Conservation (phyloP, 2,888 invertebrate species). For the Lypha dubia region DNA sequence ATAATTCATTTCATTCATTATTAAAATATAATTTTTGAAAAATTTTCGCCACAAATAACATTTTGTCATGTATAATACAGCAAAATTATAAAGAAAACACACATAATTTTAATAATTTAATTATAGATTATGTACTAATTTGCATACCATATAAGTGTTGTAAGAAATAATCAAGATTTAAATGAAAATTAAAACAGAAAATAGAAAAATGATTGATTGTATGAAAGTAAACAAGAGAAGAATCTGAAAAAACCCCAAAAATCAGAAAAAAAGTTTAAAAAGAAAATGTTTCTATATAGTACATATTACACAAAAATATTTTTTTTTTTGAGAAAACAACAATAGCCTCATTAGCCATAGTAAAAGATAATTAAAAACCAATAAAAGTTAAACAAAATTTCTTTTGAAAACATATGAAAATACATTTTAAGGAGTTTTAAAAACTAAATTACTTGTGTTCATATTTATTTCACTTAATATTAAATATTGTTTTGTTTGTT, state of each 20-base stretch:
- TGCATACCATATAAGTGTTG: conserved; percentile 68
- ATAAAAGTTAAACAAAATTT: conserved; percentile 57
- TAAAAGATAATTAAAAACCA: conserved; percentile 48
- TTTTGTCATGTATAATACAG: conserved; percentile 57
- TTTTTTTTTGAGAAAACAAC: conserved; percentile 70
- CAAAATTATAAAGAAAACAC: conserved; percentile 39
- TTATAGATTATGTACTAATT: conserved; percentile 66
- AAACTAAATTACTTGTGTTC: not conserved
- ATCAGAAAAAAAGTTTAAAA: conserved; percentile 41
- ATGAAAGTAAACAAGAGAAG: conserved; percentile 37
- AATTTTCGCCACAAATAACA: not conserved
- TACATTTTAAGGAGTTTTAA: conserved; percentile 27
- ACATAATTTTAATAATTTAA: conserved; percentile 67
- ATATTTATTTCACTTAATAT: not conserved
- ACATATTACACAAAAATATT: conserved; percentile 58
- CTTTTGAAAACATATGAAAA: not conserved
- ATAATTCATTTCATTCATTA: conserved; percentile 14
- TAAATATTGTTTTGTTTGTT: not conserved
- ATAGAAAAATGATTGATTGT: conserved; percentile 77
- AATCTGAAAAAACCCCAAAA: conserved; percentile 59
- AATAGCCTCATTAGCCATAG: conserved; percentile 76
- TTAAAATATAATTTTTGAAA: conserved; percentile 20
- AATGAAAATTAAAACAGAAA: conserved; percentile 54
- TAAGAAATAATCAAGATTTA: conserved; percentile 42
- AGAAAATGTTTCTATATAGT: conserved; percentile 60